A percentile compares a stretch with the other conserved stretches of the same genome.
These are phyloP conservation scores for Watsonalla binaria DNA, from an alignment of 2,888 invertebrate species.

Conservation along the genomic window DNA sequence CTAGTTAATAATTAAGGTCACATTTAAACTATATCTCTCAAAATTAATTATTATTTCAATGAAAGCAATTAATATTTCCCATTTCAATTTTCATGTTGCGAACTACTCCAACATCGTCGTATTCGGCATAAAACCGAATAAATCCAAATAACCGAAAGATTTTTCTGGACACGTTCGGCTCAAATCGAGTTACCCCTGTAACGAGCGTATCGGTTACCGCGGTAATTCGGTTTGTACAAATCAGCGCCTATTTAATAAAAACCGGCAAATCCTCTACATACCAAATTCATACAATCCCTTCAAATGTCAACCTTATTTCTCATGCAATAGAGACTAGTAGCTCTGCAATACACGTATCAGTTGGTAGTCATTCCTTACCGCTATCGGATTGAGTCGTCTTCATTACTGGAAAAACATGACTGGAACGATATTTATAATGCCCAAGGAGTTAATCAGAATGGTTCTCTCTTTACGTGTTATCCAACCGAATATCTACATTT, in stretches of 20 bases:
- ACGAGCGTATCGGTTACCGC: slow-evolving; percentile 41
- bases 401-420: slow-evolving; percentile 30
- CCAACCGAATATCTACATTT: neutral
- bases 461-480: neutral
- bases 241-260: slow-evolving; percentile 45
- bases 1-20: too few relatives aligned
- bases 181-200: slow-evolving; percentile 26
- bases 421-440: slow-evolving; percentile 14
- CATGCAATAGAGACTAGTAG: slow-evolving; percentile 2
- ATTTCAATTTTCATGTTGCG: too few relatives aligned
- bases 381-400: slow-evolving; percentile 24
- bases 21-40: too few relatives aligned
- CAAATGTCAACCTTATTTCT: slow-evolving; percentile 7
- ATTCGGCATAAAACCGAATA: neutral
- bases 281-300: neutral
- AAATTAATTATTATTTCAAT: too few relatives aligned
- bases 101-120: too few relatives aligned
- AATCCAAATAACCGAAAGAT: neutral
- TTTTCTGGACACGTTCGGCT: slow-evolving; percentile 3
- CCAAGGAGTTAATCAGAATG: slow-evolving; percentile 1
- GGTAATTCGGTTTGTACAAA: slow-evolving; percentile 51
- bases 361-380: slow-evolving; percentile 4
- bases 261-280: slow-evolving; percentile 17
- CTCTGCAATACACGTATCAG: neutral
- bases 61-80: too few relatives aligned